Conservation (phyloP, 2,113 vertebrate genomes). For the Phrynosoma platyrhinos region DNA sequence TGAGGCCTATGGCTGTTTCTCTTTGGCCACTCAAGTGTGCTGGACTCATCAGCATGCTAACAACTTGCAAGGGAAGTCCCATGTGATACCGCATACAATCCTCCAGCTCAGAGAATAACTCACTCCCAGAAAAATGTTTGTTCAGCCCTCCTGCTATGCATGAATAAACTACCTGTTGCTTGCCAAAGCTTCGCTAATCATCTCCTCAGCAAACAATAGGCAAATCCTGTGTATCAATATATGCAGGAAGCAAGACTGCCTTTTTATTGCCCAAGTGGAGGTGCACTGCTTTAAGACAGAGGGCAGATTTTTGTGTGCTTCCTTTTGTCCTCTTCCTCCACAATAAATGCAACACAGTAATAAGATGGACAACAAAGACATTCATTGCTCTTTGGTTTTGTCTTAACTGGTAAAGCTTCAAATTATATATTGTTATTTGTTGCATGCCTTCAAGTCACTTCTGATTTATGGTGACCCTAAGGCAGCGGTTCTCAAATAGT, state of each 20-base stretch:
- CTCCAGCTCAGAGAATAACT: conserved; percentile 29
- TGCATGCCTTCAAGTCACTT: no score
- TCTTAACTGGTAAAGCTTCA: conserved; percentile 6
- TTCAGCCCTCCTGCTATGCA: conserved; percentile 35
- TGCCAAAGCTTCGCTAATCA: conserved; percentile 28
- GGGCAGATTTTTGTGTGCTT: not conserved
- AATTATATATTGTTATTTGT: not conserved
- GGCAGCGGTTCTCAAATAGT: no score
- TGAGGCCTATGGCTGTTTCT: not conserved
- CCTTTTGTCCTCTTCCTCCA: not conserved
- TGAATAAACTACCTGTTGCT: conserved; percentile 7
- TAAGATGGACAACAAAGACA: conserved; percentile 29
- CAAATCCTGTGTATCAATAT: conserved; percentile 19
- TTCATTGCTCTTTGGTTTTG: not conserved
- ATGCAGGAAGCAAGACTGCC: conserved; percentile 24
- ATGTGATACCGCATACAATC: not conserved
- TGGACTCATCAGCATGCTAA: conserved; percentile 43
- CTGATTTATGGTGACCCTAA: no score
- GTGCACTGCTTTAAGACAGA: not conserved
- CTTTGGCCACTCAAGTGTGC: not conserved
- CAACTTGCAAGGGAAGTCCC: conserved; percentile 26
- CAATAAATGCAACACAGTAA: not conserved
- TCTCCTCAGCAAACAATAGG: conserved; percentile 27
- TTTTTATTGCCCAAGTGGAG: not conserved
- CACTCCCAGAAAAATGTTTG: conserved; percentile 17